Evolutionary conservation across 2,888 invertebrate species (phyloP).

Genomic region (Napeogenes sylphis): DNA sequence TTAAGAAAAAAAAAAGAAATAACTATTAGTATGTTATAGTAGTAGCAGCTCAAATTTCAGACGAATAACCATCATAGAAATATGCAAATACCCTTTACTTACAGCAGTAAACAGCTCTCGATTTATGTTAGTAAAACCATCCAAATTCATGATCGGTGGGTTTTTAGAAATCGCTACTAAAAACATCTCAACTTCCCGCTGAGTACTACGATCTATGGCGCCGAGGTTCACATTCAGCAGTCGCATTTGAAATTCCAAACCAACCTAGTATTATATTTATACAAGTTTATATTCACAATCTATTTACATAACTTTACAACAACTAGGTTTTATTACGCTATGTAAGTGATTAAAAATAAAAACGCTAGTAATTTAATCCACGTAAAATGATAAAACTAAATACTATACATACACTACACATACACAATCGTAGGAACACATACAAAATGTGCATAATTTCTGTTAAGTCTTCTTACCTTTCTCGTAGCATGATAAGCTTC

Average conservation of each 20-base stretch:
- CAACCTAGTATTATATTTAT: constrained; percentile 55
- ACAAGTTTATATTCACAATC: too few species aligned
- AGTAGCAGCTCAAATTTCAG: too few species aligned
- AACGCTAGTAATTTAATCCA: too few species aligned
- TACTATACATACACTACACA: background rate
- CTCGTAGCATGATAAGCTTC: constrained; percentile 83
- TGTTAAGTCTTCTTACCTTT: constrained; percentile 61
- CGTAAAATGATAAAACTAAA: constrained; percentile 5
- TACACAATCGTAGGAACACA: background rate
- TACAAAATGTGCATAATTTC: too few species aligned
- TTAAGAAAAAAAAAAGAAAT: too few species aligned
- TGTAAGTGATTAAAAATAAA: too few species aligned
- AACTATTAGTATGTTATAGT: too few species aligned
- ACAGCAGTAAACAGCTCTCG: constrained; percentile 82
- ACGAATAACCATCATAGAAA: too few species aligned
- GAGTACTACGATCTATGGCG: constrained; percentile 80
- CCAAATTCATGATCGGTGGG: constrained; percentile 86
- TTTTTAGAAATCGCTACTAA: constrained; percentile 85
- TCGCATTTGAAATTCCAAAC: constrained; percentile 79
- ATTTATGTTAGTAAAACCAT: constrained; percentile 85
- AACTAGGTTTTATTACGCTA: too few species aligned
- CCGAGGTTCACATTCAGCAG: constrained; percentile 82
- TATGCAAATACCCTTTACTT: constrained; percentile 36
- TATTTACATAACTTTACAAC: too few species aligned
- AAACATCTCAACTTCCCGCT: constrained; percentile 85